Base-by-base conservation (phyloP, 2,113 vertebrate genomes). In the Malurus melanocephalus region DNA sequence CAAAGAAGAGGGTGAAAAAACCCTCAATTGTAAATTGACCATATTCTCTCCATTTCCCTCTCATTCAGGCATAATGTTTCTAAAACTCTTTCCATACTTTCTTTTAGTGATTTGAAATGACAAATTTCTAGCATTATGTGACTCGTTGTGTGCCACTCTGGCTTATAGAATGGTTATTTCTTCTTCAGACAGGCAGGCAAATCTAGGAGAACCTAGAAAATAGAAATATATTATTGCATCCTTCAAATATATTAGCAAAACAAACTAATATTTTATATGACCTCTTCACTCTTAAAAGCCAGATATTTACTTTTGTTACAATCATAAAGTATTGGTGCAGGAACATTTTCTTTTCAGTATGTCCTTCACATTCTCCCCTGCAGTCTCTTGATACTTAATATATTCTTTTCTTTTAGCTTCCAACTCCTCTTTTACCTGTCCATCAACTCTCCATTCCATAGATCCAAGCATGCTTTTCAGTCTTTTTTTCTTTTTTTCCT, bases 391-490 rank as follows among this genome's bases (percentile, higher is more conserved):
- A 83, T 87, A 93, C 66, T 92, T 95, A 94, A 89, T 79, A 80
- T 71, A 93, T 88, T 79, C 85, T 80, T 77, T 92, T 94, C 90
- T 94, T 94, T 93, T 92, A 87, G 80, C 85, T 96, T 93, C 95
- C 75, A 93, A 59, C 80, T 82, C 94, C 73, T 89, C 76, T 95
- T 86, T 88, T 95, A 94, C 91, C 94, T 97, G 95, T 94, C 96
- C 73, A 87, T 97, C 97, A 97, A 94, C 74, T 26, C 33, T 84
- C 32, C 57, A 73, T 80, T 96, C 92, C 77, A 85, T 45, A 94
- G 92, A 95, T 96, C 87, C 84, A 43, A 94, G 90, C 68, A 64
- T 49, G 64, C 64, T 90, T 94, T 97, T 95, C 67, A 73, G 73
- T 61, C 74, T 80, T 90, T 88, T 80, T 84, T 88, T 17, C 3